Percentiles rank a stretch among this genome's conserved stretches.
phyloP scores from a whole-genome alignment of 2,888 invertebrate species.

The Drosophila mercatorum region DNA sequence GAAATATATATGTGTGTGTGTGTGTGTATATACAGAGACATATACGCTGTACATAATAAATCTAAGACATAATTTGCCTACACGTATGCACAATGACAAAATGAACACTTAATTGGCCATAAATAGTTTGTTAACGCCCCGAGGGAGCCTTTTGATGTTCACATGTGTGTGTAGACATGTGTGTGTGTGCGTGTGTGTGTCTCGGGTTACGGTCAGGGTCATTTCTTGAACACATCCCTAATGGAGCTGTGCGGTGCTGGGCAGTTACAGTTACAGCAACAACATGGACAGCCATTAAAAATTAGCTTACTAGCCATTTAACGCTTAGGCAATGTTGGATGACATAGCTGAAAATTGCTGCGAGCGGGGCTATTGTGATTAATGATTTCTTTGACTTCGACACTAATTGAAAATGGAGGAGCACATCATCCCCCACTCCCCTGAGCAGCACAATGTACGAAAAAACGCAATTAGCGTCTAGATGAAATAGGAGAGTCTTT shows the following conservation, averaged over 20 bases:
- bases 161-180: background rate
- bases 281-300: conserved; percentile 50
- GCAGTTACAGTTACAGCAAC: background rate
- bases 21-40: conserved; percentile 8
- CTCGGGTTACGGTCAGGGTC: conserved; percentile 65
- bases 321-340: conserved; percentile 54
- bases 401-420: conserved; percentile 69
- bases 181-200: conserved; percentile 7
- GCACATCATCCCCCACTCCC: background rate
- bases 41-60: conserved; percentile 53
- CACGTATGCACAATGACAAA: conserved; percentile 69
- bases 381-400: conserved; percentile 68
- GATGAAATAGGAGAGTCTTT: too few relatives aligned
- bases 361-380: conserved; percentile 52
- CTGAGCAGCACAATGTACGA: too few relatives aligned
- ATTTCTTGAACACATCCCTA: conserved; percentile 28
- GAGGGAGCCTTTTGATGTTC: conserved; percentile 14
- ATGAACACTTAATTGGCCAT: conserved; percentile 71
- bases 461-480: conserved; percentile 43
- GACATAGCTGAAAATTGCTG: conserved; percentile 59
- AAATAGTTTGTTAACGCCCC: conserved; percentile 70
- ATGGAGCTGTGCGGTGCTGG: conserved; percentile 27
- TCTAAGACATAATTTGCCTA: conserved; percentile 65
- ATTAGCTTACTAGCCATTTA: conserved; percentile 47
- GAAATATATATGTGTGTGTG: conserved; percentile 29